A percentile compares a stretch with the other conserved stretches of the same genome.
phyloP scores from a whole-genome alignment of 37 sponge, comb jelly and placozoan species.

The Halisarca cf. caerulea region DNA sequence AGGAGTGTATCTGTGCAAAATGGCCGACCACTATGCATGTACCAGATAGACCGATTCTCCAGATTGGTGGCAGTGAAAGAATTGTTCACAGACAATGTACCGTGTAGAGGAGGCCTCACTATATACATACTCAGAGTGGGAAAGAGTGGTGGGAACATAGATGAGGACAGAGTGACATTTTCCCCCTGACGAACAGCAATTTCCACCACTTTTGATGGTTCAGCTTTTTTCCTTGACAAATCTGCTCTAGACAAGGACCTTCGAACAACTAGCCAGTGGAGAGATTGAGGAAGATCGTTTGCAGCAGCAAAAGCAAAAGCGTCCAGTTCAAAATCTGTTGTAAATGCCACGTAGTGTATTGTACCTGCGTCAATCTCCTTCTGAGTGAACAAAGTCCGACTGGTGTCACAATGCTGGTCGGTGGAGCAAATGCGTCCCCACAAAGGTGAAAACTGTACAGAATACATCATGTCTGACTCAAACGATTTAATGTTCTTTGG shows the following conservation, averaged over 20 bases:
- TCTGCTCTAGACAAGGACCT: background rate
- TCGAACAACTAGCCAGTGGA: background rate
- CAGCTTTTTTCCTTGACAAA: background rate
- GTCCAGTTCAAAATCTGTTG: background rate
- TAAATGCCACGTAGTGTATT: background rate
- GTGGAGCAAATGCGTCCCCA: background rate
- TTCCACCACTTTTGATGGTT: too few species aligned
- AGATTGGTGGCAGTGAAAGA: background rate
- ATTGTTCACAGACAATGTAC: background rate
- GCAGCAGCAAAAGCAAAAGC: background rate
- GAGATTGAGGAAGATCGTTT: background rate
- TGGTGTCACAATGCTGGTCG: background rate
- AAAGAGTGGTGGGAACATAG: too few species aligned
- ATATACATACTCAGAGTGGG: background rate
- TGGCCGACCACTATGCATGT: background rate
- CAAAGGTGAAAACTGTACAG: background rate
- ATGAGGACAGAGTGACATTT: too few species aligned
- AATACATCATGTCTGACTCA: background rate
- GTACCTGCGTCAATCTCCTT: background rate
- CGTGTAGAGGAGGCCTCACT: background rate
- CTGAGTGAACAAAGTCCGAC: background rate
- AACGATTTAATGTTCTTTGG: background rate
- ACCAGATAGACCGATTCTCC: background rate
- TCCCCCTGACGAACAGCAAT: too few species aligned
- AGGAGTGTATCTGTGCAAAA: background rate